These are phyloP conservation scores for Zootoca vivipara DNA, from an alignment of 2,113 vertebrate species.

Conservation along the genomic window DNA sequence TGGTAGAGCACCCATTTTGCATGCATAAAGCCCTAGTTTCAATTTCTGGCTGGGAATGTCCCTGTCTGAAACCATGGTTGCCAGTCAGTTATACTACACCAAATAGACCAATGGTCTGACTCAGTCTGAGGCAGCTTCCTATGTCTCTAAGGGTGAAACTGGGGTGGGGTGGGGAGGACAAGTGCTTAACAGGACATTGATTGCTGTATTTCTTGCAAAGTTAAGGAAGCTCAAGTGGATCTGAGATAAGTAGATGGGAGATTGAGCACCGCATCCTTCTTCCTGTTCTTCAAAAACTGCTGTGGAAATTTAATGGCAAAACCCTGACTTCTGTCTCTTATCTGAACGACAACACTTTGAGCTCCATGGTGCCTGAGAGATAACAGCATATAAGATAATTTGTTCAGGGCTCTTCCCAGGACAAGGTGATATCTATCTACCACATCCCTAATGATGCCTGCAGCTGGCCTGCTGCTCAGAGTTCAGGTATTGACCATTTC, in stretches of 20 bases:
- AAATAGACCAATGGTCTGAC: background rate
- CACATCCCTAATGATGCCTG: slow-evolving; percentile 5
- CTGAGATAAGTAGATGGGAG: slow-evolving; percentile 8
- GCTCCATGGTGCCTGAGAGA: background rate
- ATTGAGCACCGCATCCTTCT: background rate
- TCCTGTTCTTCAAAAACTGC: slow-evolving; percentile 1
- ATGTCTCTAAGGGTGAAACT: background rate
- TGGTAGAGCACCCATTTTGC: too few relatives aligned
- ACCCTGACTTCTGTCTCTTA: background rate
- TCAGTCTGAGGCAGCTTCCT: background rate
- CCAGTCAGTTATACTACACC: too few relatives aligned
- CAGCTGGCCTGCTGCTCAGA: slow-evolving; percentile 1
- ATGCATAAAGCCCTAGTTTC: too few relatives aligned
- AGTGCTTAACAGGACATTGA: background rate
- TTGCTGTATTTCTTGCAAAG: slow-evolving; percentile 5
- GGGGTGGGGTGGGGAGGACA: too few relatives aligned
- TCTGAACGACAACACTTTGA: slow-evolving; percentile 23
- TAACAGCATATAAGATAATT: background rate
- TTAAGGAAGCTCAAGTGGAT: background rate
- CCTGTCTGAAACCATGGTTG: too few relatives aligned
- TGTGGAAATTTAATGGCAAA: background rate
- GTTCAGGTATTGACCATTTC: slow-evolving; percentile 20
- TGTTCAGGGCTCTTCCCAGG: background rate
- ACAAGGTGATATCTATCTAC: slow-evolving; percentile 2
- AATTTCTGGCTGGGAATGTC: too few relatives aligned